Conservation (phyloP, 2,888 invertebrate genomes). For the Pinctada fucata region DNA sequence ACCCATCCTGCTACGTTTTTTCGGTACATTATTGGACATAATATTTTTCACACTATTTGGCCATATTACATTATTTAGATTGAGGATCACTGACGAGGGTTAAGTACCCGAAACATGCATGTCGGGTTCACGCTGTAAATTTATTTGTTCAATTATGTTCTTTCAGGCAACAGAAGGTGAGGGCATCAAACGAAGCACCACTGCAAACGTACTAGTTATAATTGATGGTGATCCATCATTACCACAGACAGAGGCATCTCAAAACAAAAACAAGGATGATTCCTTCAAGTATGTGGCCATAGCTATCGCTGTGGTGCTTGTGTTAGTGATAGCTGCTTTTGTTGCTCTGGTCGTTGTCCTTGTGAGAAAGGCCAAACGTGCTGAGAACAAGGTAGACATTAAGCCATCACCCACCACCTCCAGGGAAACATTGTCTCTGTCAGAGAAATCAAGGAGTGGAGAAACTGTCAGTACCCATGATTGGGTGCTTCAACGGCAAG, state of each 20-base stretch:
- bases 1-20: no score
- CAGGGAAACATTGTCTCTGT: neutral
- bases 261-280: neutral
- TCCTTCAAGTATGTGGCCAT: neutral
- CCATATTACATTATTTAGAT: no score
- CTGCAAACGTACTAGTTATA: neutral
- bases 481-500: neutral
- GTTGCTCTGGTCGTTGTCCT: neutral
- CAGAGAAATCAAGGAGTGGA: neutral
- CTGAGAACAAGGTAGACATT: neutral
- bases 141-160: no score
- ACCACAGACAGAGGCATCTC: neutral
- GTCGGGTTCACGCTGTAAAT: no score
- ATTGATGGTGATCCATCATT: neutral
- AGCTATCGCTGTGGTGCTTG: neutral
- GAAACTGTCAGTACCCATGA: neutral
- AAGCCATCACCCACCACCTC: neutral
- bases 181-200: neutral
- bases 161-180: neutral
- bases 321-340: neutral
- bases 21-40: no score
- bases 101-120: no score
- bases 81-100: no score
- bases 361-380: neutral
- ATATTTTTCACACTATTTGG: no score